A percentile compares a stretch with the other conserved stretches of the same genome.
phyloP scores from a whole-genome alignment of 2,888 invertebrate genomes.

The Amphipoea oculea region DNA sequence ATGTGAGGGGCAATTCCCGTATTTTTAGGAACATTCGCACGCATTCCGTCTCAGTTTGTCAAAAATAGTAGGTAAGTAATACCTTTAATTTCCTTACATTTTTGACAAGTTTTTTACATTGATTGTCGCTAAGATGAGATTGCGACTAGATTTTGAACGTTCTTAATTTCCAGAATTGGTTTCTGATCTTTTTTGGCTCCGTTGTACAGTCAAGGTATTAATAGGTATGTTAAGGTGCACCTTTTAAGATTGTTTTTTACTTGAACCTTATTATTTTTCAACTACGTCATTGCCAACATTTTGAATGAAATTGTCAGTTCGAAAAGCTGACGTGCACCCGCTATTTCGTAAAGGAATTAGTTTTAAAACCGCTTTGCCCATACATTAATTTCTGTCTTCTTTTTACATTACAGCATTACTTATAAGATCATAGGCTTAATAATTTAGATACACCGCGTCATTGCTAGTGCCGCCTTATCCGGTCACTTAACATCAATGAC shows the following conservation, averaged over 20 bases:
- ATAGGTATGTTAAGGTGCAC: not conserved
- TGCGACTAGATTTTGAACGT: no score
- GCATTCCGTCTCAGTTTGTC: not conserved
- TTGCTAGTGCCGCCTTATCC: slow-evolving; percentile 60
- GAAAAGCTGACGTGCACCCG: not conserved
- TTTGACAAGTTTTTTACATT: not conserved
- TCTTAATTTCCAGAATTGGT: not conserved
- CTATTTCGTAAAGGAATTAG: not conserved
- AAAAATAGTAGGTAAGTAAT: not conserved
- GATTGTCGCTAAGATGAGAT: not conserved
- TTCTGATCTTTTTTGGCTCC: not conserved
- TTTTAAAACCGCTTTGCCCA: not conserved
- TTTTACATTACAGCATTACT: not conserved
- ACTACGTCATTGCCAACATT: not conserved
- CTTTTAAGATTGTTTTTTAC: not conserved
- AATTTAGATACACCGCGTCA: slow-evolving; percentile 50
- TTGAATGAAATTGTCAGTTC: not conserved
- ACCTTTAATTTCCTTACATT: not conserved
- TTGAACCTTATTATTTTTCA: not conserved
- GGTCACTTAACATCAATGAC: slow-evolving; percentile 64
- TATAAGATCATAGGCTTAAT: slow-evolving; percentile 39
- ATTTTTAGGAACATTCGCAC: not conserved
- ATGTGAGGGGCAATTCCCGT: not conserved
- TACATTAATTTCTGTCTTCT: not conserved
- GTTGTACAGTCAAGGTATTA: not conserved